These are phyloP conservation scores for Oligia strigilis DNA, from an alignment of 2,888 invertebrate genomes.

Conservation along the genomic window DNA sequence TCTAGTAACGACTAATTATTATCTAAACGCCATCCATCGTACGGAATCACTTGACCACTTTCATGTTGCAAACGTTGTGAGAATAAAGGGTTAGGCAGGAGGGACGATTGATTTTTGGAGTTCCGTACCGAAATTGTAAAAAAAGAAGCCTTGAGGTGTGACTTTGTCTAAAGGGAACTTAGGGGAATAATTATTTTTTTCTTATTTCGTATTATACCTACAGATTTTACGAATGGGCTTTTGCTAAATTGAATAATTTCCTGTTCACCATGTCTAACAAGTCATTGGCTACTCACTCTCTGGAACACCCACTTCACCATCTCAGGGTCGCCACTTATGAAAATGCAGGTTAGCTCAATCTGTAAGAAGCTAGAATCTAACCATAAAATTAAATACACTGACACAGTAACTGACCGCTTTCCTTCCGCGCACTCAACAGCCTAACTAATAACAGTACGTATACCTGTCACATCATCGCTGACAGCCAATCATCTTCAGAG, in stretches of 20 bases:
- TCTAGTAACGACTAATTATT: slow-evolving; percentile 34
- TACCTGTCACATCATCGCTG: slow-evolving; percentile 45
- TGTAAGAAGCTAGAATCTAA: not conserved
- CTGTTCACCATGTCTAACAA: not conserved
- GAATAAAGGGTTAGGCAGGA: not conserved
- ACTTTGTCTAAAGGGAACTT: not conserved
- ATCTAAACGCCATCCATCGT: slow-evolving; percentile 33
- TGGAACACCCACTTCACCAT: slow-evolving; percentile 11
- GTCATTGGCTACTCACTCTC: not conserved
- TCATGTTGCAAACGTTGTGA: slow-evolving; percentile 8
- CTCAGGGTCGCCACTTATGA: slow-evolving; percentile 14
- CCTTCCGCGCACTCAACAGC: slow-evolving; percentile 41
- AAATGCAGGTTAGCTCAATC: slow-evolving; percentile 14
- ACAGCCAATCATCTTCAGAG: slow-evolving; percentile 51
- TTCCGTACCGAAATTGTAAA: too few relatives aligned
- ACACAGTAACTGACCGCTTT: slow-evolving; percentile 40
- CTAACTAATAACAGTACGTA: slow-evolving; percentile 43
- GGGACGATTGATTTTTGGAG: not conserved
- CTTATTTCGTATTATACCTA: not conserved
- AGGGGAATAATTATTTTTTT: not conserved
- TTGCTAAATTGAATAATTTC: not conserved
- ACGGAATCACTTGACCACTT: slow-evolving; percentile 31
- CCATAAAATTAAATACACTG: slow-evolving; percentile 43
- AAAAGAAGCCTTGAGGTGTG: not conserved
- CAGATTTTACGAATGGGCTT: not conserved